Evolutionary conservation across 2,888 invertebrate genomes (phyloP), one percentile per base, ranked within the genome.

Genomic region (Archips xylosteana): DNA sequence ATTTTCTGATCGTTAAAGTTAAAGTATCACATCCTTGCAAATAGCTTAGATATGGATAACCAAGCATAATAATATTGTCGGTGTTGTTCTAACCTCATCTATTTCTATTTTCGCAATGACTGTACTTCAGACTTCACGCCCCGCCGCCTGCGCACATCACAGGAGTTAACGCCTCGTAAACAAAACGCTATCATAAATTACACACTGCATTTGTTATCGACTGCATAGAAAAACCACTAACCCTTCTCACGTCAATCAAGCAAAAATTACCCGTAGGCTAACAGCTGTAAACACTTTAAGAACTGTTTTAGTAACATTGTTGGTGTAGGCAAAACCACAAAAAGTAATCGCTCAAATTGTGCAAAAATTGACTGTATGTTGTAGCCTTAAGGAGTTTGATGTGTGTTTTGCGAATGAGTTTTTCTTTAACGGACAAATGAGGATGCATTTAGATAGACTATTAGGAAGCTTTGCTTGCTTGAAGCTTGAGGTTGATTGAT

Each of bases 121-220:
- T 65, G 63, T 61, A 65, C 70, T 63, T 54, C 67, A 74, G 68
- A 73, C 68, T 78, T 72, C 80, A 79, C 82, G 85, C 81, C 79
- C 78, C 78, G 76, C 75, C 72, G 80, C 78, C 77, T 80, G 66
- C 80, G 66, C 45, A 75, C 69, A 65, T 74, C 75, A 74, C 71
- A 74, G 62, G 75, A 71, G 76, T 79, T 75, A 82, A 82, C 85
- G 87, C 78, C 78, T 82, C 85, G 83, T 86, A 82, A 83, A 85
- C 83, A 80, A 83, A 79, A 83, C 84, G 81, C 83, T 84, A 83
- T 84, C 80, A 77, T 76, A 79, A 79, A 84, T 79, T 83, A 83
- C 79, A 80, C 78, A 76, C 77, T 78, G 75, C 77, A 79, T 82
- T 82, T 81, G 81, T 83, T 81, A 82, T 78, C 75, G 78, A 75